These are phyloP conservation scores for Gandaritis pyraliata DNA, from an alignment of 2,888 invertebrate species.

Conservation along the genomic window DNA sequence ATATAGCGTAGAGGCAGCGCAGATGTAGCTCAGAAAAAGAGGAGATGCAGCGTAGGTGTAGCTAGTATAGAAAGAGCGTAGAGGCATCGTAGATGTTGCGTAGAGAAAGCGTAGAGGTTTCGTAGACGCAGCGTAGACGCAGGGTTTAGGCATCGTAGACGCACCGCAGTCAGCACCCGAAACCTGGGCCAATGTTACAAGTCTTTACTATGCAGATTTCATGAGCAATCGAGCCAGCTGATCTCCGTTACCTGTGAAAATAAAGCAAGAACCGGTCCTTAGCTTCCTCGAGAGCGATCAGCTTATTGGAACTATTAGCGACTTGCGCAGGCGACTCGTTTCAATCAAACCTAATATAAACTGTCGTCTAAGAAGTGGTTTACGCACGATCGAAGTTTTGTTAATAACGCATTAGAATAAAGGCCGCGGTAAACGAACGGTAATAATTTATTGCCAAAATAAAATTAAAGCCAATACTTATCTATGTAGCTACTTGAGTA, in stretches of 20 bases:
- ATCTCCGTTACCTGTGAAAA: slow-evolving; percentile 20
- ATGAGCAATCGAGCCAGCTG: slow-evolving; percentile 15
- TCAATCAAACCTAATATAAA: slow-evolving; percentile 37
- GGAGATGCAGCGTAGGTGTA: not conserved
- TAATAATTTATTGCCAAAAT: too few species aligned
- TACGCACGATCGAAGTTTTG: slow-evolving; percentile 5
- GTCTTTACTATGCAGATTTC: not conserved
- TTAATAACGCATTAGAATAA: not conserved
- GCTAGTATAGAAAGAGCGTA: not conserved
- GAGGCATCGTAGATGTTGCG: too few species aligned
- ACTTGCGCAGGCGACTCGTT: slow-evolving; percentile 45
- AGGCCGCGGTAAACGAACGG: too few species aligned
- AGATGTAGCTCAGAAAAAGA: not conserved
- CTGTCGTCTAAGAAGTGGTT: slow-evolving; percentile 14
- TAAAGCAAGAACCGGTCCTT: slow-evolving; percentile 65
- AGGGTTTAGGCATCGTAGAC: too few species aligned
- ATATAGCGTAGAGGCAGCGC: not conserved
- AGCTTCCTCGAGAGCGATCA: slow-evolving; percentile 72
- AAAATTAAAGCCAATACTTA: too few species aligned
- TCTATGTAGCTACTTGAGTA: too few species aligned
- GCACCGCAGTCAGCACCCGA: too few species aligned
- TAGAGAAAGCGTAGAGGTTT: too few species aligned
- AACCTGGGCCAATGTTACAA: too few species aligned
- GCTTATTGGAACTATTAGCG: slow-evolving; percentile 69
- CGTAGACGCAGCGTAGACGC: too few species aligned